These are phyloP conservation scores for Emydocephalus ijimae DNA, from an alignment of 2,113 vertebrate genomes.

Conservation along the genomic window DNA sequence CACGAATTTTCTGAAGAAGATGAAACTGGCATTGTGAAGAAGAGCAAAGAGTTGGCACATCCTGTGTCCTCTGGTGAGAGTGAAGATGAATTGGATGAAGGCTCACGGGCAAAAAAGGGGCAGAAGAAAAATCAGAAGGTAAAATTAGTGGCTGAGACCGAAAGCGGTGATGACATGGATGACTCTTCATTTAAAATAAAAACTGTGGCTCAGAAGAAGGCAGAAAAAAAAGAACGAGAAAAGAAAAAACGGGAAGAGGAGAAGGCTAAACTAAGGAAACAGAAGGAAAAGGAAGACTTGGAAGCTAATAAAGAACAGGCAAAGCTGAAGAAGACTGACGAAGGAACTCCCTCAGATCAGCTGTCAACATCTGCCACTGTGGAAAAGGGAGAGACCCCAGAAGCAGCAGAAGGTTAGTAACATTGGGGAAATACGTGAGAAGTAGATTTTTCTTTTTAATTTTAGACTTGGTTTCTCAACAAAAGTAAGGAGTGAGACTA, in stretches of 20 bases:
- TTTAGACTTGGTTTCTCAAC: not conserved
- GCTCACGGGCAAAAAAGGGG: slow-evolving; percentile 72
- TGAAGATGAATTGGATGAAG: slow-evolving; percentile 74
- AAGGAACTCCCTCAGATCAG: slow-evolving; percentile 52
- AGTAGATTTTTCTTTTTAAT: not conserved
- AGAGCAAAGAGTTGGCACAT: slow-evolving; percentile 55
- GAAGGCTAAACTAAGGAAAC: slow-evolving; percentile 78
- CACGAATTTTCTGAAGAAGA: slow-evolving; percentile 64
- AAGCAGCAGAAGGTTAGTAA: slow-evolving; percentile 77
- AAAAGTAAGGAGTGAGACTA: not conserved
- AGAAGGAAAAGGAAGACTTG: slow-evolving; percentile 84
- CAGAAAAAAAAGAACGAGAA: slow-evolving; percentile 96
- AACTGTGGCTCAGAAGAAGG: slow-evolving; percentile 96
- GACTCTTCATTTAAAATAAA: slow-evolving; percentile 86
- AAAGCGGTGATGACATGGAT: slow-evolving; percentile 75
- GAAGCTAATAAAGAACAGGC: slow-evolving; percentile 73
- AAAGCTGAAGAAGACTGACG: slow-evolving; percentile 63
- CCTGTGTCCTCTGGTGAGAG: slow-evolving; percentile 66
- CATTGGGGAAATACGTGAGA: not conserved
- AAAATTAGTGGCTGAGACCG: slow-evolving; percentile 68
- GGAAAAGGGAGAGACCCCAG: slow-evolving; percentile 72
- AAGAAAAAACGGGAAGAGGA: slow-evolving; percentile 91
- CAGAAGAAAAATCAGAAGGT: slow-evolving; percentile 83
- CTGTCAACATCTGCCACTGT: slow-evolving; percentile 41
- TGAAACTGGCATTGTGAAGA: slow-evolving; percentile 63